Evolutionary conservation across 2,888 invertebrate species (phyloP), one percentile per base, ranked within the genome.

Genomic region (Lycaena phlaeas): DNA sequence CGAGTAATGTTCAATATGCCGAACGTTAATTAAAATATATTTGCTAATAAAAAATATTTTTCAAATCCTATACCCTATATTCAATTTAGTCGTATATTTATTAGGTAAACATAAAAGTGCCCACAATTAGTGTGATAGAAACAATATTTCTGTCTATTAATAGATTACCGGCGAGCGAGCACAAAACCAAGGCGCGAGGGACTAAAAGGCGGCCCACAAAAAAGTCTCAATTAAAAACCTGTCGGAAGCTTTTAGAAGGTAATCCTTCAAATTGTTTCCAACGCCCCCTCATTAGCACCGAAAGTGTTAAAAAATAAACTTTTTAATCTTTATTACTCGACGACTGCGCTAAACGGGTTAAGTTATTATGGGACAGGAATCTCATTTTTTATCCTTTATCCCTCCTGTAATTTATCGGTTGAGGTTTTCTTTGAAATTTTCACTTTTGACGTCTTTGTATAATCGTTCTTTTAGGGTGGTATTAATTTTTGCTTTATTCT

Each of bases 231-330:
- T 84, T 84, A 84, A 84, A 81, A 82, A 70, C 69, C 82, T 77
- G 82, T 79, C 82, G 84, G 82, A 84, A 84, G 84, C 84, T 84
- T 84, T 84, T 84, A 84, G 84, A 81, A 76, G 79, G 84, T 82
- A 84, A 84, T 84, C 81, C 82, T 70, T 84, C 82, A 84, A 82
- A 84, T 84, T 82, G 84, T 84, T 84, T 84, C 75, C 75, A 77
- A 78, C 84, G 78, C 84, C 84, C 82, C 81, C 78, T 84, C 84
- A 84, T 84, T 84, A 84, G 72, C 84, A 76, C 84, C 73, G 68
- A 78, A 77, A 84, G 84, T 84, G 84, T 84, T 84, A 82, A 84
- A 81, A 79, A 79, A 78, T 78, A 79, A 82, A 82, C 82, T 84
- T 84, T 81, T 84, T 84, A 84, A 84, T 84, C 84, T 84, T 84